Conservation (phyloP, 2,797 vertebrate genomes). For the Bovichtus variegatus region DNA sequence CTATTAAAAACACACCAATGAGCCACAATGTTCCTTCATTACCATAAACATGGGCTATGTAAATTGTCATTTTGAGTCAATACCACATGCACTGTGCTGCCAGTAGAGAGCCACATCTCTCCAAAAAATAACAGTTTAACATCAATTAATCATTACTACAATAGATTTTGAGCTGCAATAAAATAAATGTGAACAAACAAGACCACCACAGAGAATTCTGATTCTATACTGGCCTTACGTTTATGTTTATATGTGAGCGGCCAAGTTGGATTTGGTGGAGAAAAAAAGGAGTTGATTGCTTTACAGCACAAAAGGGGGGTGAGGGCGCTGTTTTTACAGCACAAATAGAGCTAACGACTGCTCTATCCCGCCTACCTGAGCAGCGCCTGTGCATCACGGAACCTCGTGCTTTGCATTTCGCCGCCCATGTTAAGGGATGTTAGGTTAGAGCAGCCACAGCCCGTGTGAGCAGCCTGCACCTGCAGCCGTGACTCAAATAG, state of each 20-base stretch:
- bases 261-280: background rate
- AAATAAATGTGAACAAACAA: conserved; percentile 27
- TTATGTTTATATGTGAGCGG: background rate
- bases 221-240: background rate
- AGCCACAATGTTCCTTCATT: background rate
- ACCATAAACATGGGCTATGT: background rate
- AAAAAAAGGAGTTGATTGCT: background rate
- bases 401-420: no score
- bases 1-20: no score
- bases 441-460: no score
- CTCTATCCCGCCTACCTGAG: no score
- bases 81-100: background rate
- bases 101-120: background rate
- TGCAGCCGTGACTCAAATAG: no score
- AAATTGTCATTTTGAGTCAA: no score
- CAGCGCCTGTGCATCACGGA: no score
- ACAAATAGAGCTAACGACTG: no score
- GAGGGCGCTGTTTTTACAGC: background rate
- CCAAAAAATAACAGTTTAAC: conserved; percentile 5
- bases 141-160: no score
- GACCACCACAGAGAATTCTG: background rate
- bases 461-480: no score
- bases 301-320: background rate
- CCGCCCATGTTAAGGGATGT: no score
- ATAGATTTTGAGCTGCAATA: no score